Base-by-base conservation (phyloP, 2,797 vertebrate genomes). In the Crocodylus rhombifer region DNA sequence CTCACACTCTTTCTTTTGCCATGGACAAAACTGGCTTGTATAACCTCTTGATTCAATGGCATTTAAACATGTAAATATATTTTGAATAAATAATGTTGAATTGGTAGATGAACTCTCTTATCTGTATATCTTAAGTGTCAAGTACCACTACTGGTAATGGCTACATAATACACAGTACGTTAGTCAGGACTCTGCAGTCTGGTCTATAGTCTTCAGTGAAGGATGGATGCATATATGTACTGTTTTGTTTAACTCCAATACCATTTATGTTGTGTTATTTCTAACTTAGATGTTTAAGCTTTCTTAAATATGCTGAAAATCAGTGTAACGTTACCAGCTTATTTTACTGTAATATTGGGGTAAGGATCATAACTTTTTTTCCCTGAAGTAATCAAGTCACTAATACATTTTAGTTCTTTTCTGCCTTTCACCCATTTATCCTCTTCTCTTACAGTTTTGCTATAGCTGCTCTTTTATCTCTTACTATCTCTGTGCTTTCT, bases 131-230 rank as follows among this genome's bases (percentile, higher is more conserved):
- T 78, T 26, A 74, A 56, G 18, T 10, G 17, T n/a, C 64, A 51
- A 51, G 42, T 64, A 30, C 30, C 4, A 8, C 64, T 30, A 17
- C 30, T 51, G 57, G 6, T 0, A 0, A 6, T 61, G 30, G 4
- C 58, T 79, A n/a, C 13, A 23, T 57, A 67, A 33, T 6, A 60
- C 12, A n/a, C 56, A n/a, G 23, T 8, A 51, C 17, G 8, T 21
- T 51, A 28, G 67, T 67, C 23, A 61, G 75, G 30, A 25, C 13
- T 57, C 12, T 18, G n/a, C 10, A n/a, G 2, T 5, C 6, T 2
- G n/a, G 26, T 30, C 36, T 11, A 18, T n/a, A 67, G 20, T 57
- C 58, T 60, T 21, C 58, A 21, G 15, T 60, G 58, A 60, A 60
- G 58, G 58, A 16, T 16, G 16, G 58, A 60, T 60, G 58, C 20